Base-by-base conservation (phyloP, 2,888 invertebrate genomes). In the Eurytoma adleriae region DNA sequence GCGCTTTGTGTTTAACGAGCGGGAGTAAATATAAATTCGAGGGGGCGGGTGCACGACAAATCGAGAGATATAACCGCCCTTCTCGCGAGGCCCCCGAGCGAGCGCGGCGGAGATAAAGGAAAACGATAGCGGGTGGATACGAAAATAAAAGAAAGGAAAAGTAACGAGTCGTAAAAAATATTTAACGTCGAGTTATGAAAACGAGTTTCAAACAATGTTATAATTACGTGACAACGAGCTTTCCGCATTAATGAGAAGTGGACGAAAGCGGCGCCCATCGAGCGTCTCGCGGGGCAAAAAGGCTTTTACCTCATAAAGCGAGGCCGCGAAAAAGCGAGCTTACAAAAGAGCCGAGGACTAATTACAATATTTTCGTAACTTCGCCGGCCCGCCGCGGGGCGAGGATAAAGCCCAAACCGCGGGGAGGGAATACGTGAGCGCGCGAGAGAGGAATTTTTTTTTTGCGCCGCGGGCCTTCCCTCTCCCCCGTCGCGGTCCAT, bases 1-100 rank as follows among this genome's bases (percentile, higher is more conserved):
- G n/a, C 56, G 69, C 40, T 68, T 74, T 79, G 66, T 59, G 24
- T 54, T 75, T 75, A 75, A 79, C 79, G 70, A 79, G 75, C 54
- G n/a, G 66, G 71, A 71, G 75, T 79, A 75, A 79, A 79, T 79
- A 67, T 69, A 59, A 68, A 61, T 59, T n/a, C 61, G n/a, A 20
- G 56, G 4, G 62, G 52, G 14, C 24, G 40, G 0, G 14, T 10
- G 48, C 7, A 27, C 20, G 71, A 78, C 71, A 67, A 78, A 78
- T 78, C 78, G 67, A 40, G 56, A 59, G 59, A 40, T 0, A 40
- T 7, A 18, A 13, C 52, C 16, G 40, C 14, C 20, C 20, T 54
- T 24, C 30, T 71, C 24, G 18, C 5, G n/a, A 7, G 20, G 64
- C 52, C 62, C 48, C 48, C 12, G 73, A 24, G 18, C 20, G 30